A percentile compares a stretch with the other conserved stretches of the same genome.
Evolutionary conservation across 2,797 vertebrate genomes (phyloP).

Genomic region (Peromyscus attwateri): DNA sequence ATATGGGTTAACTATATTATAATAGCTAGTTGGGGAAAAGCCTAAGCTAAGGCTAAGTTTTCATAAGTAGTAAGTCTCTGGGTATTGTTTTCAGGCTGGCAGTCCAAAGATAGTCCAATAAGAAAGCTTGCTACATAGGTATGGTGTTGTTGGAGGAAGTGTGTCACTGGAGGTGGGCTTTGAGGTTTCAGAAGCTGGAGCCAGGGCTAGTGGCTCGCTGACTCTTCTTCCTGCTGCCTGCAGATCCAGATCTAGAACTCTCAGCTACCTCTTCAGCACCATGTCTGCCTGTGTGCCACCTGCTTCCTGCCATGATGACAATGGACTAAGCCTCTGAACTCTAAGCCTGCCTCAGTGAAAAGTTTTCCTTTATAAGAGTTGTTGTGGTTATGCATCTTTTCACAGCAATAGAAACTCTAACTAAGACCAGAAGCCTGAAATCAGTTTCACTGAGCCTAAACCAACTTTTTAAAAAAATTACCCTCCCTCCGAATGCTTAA

Average conservation of each 20-base stretch:
- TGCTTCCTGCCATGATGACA: not conserved
- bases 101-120: not conserved
- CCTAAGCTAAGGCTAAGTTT: too few relatives aligned
- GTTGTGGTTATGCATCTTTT: not conserved
- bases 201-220: not conserved
- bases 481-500: not conserved
- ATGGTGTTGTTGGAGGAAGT: not conserved
- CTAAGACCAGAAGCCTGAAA: slow-evolving; percentile 20
- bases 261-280: not conserved
- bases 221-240: not conserved
- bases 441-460: slow-evolving; percentile 31
- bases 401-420: not conserved
- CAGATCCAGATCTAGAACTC: not conserved
- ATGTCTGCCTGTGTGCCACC: not conserved
- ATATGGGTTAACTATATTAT: too few relatives aligned
- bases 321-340: not conserved
- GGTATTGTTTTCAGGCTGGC: not conserved
- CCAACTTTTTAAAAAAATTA: not conserved
- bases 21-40: too few relatives aligned
- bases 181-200: not conserved
- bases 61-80: not conserved
- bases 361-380: not conserved
- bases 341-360: not conserved
- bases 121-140: not conserved
- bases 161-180: not conserved